phyloP scores from a whole-genome alignment of 2,888 invertebrate species.

The Incurvaria masculella region DNA sequence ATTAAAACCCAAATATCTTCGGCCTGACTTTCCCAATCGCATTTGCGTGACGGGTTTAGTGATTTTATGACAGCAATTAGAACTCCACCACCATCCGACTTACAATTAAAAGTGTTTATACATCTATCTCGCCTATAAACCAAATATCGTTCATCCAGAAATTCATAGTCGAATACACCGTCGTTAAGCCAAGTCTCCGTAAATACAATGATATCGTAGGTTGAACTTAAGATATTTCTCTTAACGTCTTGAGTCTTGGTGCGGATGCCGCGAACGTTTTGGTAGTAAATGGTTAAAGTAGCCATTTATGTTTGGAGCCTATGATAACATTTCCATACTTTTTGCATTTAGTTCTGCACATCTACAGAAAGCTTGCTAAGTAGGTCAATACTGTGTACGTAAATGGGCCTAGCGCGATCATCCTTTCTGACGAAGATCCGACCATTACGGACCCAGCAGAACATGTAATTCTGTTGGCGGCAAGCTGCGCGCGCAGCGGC shows the following conservation, averaged over 20 bases:
- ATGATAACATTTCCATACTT: not conserved
- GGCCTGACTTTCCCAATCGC: too few species aligned
- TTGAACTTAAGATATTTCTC: conserved; percentile 6
- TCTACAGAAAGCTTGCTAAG: not conserved
- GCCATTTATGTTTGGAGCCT: not conserved
- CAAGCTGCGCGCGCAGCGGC: conserved; percentile 13
- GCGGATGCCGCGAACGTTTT: conserved; percentile 13
- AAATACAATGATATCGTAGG: conserved; percentile 11
- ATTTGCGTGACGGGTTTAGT: too few species aligned
- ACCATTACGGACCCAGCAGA: conserved; percentile 13
- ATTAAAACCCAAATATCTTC: too few species aligned
- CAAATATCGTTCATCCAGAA: too few species aligned
- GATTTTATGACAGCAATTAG: too few species aligned
- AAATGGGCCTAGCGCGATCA: conserved; percentile 9
- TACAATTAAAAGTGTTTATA: not conserved
- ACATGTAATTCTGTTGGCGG: conserved; percentile 13
- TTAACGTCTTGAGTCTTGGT: conserved; percentile 11
- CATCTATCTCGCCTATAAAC: too few species aligned
- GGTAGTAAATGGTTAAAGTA: conserved; percentile 9
- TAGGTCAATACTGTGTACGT: conserved; percentile 7
- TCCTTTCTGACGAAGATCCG: conserved; percentile 14
- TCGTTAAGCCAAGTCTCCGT: conserved; percentile 14
- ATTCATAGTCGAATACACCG: too few species aligned
- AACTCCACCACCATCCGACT: not conserved
- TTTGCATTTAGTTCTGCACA: not conserved